Base-by-base conservation (phyloP, 2,113 vertebrate species). In the Rhinolophus sinicus region DNA sequence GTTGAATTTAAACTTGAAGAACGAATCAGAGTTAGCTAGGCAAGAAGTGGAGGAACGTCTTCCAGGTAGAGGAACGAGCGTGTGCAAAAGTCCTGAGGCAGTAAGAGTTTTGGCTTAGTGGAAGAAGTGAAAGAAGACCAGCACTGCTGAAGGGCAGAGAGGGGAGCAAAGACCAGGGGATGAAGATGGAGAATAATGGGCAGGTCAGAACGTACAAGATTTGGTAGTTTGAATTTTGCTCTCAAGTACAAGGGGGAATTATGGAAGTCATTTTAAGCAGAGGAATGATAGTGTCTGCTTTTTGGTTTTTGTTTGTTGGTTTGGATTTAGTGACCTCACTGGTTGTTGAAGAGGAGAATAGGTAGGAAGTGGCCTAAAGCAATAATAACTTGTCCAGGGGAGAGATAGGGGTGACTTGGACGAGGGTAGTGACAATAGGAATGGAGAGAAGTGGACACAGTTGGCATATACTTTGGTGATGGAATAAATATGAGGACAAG, bases 181-280 rank as follows among this genome's bases (percentile, higher is more conserved):
- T 84, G 40, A 67, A 88, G 70, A 35, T 22, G 47, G 85, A 62
- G 4, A 83, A 19, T 1, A 65, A 38, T 11, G 19, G 16, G 3
- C 5, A 73, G 67, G 28, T 52, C 24, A 81, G 80, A 86, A 60
- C 10, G 58, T 76, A 26, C 14, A 76, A 10, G 15, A 18, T 6
- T 50, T 50, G 62, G 44, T n/a, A 82, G 24, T 80, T 65, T n/a
- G 54, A 65, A 90, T 95, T 86, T 90, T 88, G 21, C 94, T 88
- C 52, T 75, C 16, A 93, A 81, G 4, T 44, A 11, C 14, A 91
- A 35, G 26, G 44, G n/a, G 6, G 70, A 75, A 64, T 85, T 72
- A 67, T 50, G 75, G 28, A 72, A 82, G 30, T 14, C 30, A 30
- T 90, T 96, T 65, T 24, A 95, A 78, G 62, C 35, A 70, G 47